Percentiles rank a stretch among this genome's conserved stretches.
These are phyloP conservation scores for Drosophila nr. perissopoda DNA, from an alignment of 2,888 invertebrate species.

Conservation along the genomic window DNA sequence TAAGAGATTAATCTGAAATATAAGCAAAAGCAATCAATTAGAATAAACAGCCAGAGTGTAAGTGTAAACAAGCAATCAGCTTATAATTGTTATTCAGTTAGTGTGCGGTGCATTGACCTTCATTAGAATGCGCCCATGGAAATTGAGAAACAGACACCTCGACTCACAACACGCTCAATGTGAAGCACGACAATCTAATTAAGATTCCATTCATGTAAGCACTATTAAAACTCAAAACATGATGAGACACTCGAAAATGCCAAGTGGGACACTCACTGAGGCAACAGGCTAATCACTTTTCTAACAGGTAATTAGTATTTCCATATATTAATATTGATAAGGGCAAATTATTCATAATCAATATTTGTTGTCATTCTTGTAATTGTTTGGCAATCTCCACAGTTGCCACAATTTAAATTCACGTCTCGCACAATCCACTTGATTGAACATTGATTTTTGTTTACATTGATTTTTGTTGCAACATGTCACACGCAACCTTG, in stretches of 20 bases:
- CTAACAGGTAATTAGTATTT: not conserved
- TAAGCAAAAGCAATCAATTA: conserved; percentile 31
- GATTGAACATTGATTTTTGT: conserved; percentile 43
- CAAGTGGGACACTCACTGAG: not conserved
- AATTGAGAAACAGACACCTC: conserved; percentile 31
- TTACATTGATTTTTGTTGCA: not conserved
- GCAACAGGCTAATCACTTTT: conserved; percentile 4
- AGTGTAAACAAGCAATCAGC: conserved; percentile 45
- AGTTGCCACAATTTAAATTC: conserved; percentile 12
- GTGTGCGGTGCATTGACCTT: conserved; percentile 52
- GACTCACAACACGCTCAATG: conserved; percentile 34
- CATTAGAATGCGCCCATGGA: conserved; percentile 35
- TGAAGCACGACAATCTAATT: conserved; percentile 49
- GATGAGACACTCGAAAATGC: not conserved
- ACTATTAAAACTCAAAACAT: conserved; percentile 26
- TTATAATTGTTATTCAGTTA: conserved; percentile 46
- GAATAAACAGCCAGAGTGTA: conserved; percentile 33
- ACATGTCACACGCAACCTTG: conserved; percentile 21
- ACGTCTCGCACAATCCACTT: conserved; percentile 15
- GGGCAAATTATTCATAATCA: not conserved
- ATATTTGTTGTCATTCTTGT: not conserved
- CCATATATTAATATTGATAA: not conserved
- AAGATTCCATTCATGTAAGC: conserved; percentile 50
- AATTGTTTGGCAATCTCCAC: not conserved
- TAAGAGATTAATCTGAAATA: conserved; percentile 44